These are phyloP conservation scores for Molossus alvarezi DNA, from an alignment of 2,797 vertebrate genomes.

Conservation along the genomic window DNA sequence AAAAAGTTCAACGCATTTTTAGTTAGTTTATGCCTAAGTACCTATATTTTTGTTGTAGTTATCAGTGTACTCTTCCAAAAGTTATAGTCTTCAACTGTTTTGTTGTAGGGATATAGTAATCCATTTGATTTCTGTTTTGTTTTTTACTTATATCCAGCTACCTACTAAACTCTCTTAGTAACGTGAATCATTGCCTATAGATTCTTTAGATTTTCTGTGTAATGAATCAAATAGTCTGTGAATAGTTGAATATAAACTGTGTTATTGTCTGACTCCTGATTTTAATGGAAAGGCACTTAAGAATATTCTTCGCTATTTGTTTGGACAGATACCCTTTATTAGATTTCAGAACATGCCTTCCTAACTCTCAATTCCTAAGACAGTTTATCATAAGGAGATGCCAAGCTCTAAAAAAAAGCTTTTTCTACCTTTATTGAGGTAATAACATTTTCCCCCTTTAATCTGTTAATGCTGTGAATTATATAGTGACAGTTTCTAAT, in stretches of 20 bases:
- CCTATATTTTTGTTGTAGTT: neutral
- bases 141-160: conserved; percentile 18
- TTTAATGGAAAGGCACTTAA: conserved; percentile 22
- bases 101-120: neutral
- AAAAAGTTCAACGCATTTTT: neutral
- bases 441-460: neutral
- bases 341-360: neutral
- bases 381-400: conserved; percentile 7
- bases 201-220: neutral
- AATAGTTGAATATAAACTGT: conserved; percentile 21
- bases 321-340: neutral
- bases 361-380: conserved; percentile 40
- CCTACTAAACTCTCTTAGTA: neutral
- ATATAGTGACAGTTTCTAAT: neutral
- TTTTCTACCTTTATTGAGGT: neutral
- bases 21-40: neutral
- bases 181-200: neutral
- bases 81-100: neutral
- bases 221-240: conserved; percentile 13
- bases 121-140: neutral
- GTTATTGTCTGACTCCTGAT: neutral
- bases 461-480: conserved; percentile 10
- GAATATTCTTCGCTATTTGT: neutral
- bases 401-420: neutral
- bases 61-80: conserved; percentile 29